Conservation (phyloP, 2,888 invertebrate species). For the Callyntrura sp. region DNA sequence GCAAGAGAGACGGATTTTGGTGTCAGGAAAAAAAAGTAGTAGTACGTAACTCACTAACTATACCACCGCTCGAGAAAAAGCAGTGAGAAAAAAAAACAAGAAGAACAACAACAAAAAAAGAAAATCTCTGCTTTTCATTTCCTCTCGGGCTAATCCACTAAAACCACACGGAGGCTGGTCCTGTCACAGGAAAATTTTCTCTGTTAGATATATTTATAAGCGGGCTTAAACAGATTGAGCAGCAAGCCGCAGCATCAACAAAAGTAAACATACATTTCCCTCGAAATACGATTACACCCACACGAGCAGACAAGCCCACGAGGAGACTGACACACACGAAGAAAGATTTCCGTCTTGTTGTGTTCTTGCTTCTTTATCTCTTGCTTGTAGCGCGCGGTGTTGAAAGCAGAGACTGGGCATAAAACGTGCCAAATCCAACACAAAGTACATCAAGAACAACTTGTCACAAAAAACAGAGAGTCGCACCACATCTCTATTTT, state of each 20-base stretch:
- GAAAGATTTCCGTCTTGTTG: constrained; percentile 36
- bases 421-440: constrained; percentile 60
- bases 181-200: neutral
- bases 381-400: neutral
- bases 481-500: neutral
- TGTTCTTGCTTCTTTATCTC: constrained; percentile 13
- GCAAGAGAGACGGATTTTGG: constrained; percentile 22
- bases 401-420: constrained; percentile 33
- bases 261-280: neutral
- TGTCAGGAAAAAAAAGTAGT: neutral
- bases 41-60: neutral
- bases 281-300: neutral
- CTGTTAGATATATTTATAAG: neutral
- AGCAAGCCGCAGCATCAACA: neutral
- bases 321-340: neutral
- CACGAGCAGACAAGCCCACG: neutral
- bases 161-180: constrained; percentile 25
- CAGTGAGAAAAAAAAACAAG: constrained; percentile 10
- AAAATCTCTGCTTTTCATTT: constrained; percentile 46
- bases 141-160: constrained; percentile 40
- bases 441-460: constrained; percentile 51
- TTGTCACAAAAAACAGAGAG: constrained; percentile 41
- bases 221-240: constrained; percentile 1
- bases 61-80: too few relatives aligned
- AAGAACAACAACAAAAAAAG: neutral